Evolutionary conservation across 1,140 invertebrate genomes (phyloP), one percentile per base, ranked within the genome.

Genomic region (Drosophila leontia): DNA sequence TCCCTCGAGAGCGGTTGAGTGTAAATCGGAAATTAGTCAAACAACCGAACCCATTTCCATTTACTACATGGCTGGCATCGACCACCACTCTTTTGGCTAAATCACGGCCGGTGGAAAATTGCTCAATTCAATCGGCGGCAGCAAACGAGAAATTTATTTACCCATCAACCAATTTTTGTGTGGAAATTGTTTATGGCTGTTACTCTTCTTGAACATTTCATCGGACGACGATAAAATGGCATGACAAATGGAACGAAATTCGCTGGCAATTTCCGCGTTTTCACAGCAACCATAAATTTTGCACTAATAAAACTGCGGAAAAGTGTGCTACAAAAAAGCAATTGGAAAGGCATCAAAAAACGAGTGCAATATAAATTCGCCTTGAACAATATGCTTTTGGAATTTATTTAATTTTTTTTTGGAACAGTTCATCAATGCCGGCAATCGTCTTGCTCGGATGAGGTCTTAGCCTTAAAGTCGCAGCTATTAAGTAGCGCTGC

Each of bases 401-500:
- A 55, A n/a, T 55, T 15, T 37, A 39, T 55, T 2, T 41, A n/a
- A 3, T 9, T 19, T 19, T 35, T 29, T 61, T 47, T 48, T 48
- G n/a, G n/a, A 67, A 32, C 11, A 62, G 12, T 29, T 15, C 29
- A 39, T 68, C 26, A 50, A 51, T 34, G 45, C n/a, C 9, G 17
- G 26, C 13, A 13, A 11, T 6, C 29, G 26, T 12, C 7, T 19
- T 15, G 62, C 17, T 44, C 15, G n/a, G 23, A 34, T 42, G 42
- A 47, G 48, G 39, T 69, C 64, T 35, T 69, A 35, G 51, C 26
- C 39, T 59, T 67, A 42, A 74, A 74, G 50, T 34, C 8, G 32
- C 7, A 42, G 59, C 67, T 81, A 78, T 84, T 84, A 85, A 85
- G 62, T 65, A 19, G 32, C 35, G 29, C 15, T 29, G 26, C 60